Base-by-base conservation (phyloP, 2,888 invertebrate genomes). In the Pyrocoelia pectoralis region DNA sequence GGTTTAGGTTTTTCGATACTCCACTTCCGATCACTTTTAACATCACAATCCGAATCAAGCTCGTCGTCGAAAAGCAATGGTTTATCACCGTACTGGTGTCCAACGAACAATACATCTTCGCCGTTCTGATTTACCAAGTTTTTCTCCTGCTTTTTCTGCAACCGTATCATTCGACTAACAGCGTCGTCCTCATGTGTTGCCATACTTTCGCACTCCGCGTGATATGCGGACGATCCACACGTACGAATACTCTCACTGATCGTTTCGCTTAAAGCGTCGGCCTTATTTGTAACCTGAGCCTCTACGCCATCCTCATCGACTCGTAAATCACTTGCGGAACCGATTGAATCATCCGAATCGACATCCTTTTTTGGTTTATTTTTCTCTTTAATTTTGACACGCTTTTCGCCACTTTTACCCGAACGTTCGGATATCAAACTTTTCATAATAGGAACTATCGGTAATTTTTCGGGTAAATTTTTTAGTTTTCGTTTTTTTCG, bases 51-150 rank as follows among this genome's bases (percentile, higher is more conserved):
- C 0, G 86, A 86, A 71, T 90, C 89, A n/a, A 92, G 79, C 73
- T 93, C 92, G 76, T 92, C 92, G 74, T 93, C 92, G 57, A 92
- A 84, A 2, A 93, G 77, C 38, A 93, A 79, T 1, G 92, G 92
- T 69, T 87, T 87, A 66, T 90, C 91, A 0, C 92, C 92, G 72
- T 90, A 91, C 70, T 89, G 89, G 76, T 91, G 91, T 0, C 91
- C 88, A 4, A 91, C 87, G 65, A 91, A 87, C 19, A 88, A 80
- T 49, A 87, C 84, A 73, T 85, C 87, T 46, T 85, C 86, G 46
- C 69, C 68, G 8, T 83, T 80, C 28, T 55, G 61, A 48, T 61
- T 65, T 10, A 68, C 28, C 8, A 50, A 24, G 65, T 80, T 81
- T 66, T 80, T 83, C 33, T 75, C 77, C 72, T 83, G 84, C 51